Evolutionary conservation across 2,888 invertebrate genomes (phyloP).

Genomic region (Osmoderma eremita): DNA sequence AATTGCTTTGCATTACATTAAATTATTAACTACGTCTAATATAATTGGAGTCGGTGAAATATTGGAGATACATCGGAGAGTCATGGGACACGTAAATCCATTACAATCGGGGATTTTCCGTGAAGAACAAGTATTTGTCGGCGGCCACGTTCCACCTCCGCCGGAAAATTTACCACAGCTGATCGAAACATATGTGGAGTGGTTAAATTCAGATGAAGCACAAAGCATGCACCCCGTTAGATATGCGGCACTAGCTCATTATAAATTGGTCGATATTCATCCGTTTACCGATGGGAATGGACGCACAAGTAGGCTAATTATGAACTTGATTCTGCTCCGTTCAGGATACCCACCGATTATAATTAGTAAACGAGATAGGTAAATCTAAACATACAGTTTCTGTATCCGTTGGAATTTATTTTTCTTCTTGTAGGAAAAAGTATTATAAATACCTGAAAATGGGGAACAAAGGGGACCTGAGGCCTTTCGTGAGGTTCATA

Average conservation of each 20-base stretch:
- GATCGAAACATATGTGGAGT: slow-evolving; percentile 89
- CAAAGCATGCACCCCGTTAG: slow-evolving; percentile 89
- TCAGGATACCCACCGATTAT: slow-evolving; percentile 97
- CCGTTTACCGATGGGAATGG: slow-evolving; percentile 98
- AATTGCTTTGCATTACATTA: slow-evolving; percentile 92
- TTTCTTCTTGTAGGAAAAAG: slow-evolving; percentile 67
- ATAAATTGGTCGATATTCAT: slow-evolving; percentile 96
- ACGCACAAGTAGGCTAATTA: slow-evolving; percentile 91
- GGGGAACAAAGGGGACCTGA: slow-evolving; percentile 93
- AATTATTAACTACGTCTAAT: slow-evolving; percentile 80
- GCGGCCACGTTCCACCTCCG: slow-evolving; percentile 92
- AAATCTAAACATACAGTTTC: slow-evolving; percentile 29
- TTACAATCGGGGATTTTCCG: slow-evolving; percentile 89
- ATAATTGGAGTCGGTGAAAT: slow-evolving; percentile 86
- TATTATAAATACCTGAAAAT: slow-evolving; percentile 90
- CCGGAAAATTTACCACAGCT: slow-evolving; percentile 83
- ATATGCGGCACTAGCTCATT: slow-evolving; percentile 95
- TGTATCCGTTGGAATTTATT: slow-evolving; percentile 32
- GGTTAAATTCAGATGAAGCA: slow-evolving; percentile 92
- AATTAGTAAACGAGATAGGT: slow-evolving; percentile 85
- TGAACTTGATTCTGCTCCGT: slow-evolving; percentile 96
- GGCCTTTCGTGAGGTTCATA: slow-evolving; percentile 96
- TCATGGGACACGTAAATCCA: slow-evolving; percentile 95
- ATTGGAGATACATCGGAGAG: slow-evolving; percentile 89
- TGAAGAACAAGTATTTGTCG: slow-evolving; percentile 86